These are phyloP conservation scores for Cynocephalus volans DNA, from an alignment of 2,113 vertebrate species.

Conservation along the genomic window DNA sequence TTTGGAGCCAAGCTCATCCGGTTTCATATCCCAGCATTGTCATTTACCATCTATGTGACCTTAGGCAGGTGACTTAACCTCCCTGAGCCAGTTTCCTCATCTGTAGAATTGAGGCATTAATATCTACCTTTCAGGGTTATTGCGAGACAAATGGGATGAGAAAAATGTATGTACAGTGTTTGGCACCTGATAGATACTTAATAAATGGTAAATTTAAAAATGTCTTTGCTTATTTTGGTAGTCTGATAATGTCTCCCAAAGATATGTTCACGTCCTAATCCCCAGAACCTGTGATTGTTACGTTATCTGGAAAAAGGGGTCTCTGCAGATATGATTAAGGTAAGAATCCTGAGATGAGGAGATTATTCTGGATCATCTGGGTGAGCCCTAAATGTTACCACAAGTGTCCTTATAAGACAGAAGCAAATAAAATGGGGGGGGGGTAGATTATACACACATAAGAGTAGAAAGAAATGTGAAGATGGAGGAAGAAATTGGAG, in stretches of 20 bases:
- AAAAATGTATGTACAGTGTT: conserved; percentile 16
- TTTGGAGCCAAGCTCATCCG: conserved; percentile 46
- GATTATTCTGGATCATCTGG: neutral
- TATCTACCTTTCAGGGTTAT: neutral
- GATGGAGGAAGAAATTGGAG: conserved; percentile 8
- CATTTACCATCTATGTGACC: conserved; percentile 4
- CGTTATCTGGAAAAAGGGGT: conserved; percentile 35
- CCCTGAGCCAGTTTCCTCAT: neutral
- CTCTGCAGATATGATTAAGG: conserved; percentile 12
- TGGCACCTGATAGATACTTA: neutral
- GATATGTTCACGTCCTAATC: neutral
- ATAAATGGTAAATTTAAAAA: conserved; percentile 31
- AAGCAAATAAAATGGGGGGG: neutral
- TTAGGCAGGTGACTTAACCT: neutral
- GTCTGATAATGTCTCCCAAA: conserved; percentile 52
- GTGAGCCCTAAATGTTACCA: conserved; percentile 21
- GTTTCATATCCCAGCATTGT: conserved; percentile 33
- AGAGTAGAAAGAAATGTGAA: neutral
- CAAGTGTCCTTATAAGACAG: neutral
- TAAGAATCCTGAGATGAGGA: neutral
- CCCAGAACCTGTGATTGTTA: neutral
- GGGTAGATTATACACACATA: neutral
- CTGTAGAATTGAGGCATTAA: conserved; percentile 5
- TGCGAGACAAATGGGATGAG: conserved; percentile 3
- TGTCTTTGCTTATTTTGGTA: conserved; percentile 36